Evolutionary conservation across 2,113 vertebrate genomes (phyloP).

Genomic region (Conger conger): DNA sequence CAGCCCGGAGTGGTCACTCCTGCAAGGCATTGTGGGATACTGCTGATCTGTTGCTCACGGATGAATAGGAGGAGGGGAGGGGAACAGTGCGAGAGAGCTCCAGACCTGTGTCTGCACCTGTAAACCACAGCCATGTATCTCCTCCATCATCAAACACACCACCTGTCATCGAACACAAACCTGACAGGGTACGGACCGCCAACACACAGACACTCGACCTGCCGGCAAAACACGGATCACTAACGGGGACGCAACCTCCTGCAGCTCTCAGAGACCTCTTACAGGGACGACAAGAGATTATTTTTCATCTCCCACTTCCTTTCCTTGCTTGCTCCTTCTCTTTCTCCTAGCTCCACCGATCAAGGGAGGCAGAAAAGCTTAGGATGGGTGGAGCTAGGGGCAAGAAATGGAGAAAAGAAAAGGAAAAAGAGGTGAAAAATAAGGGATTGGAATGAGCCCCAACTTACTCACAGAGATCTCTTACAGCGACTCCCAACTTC

Average conservation of each 20-base stretch:
- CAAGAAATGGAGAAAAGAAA: too few relatives aligned
- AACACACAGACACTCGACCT: not conserved
- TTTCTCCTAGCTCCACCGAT: too few relatives aligned
- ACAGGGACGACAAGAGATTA: not conserved
- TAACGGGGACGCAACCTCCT: not conserved
- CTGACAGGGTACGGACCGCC: not conserved
- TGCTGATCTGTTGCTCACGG: not conserved
- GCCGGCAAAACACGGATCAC: not conserved
- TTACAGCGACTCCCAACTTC: not conserved
- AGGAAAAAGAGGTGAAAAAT: too few relatives aligned
- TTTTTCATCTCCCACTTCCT: too few relatives aligned
- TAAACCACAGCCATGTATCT: not conserved
- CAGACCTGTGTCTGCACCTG: slow-evolving; percentile 2
- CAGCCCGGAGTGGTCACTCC: not conserved
- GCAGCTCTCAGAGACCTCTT: not conserved
- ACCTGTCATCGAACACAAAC: not conserved
- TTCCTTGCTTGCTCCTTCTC: too few relatives aligned
- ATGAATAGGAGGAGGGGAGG: not conserved
- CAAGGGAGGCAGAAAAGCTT: too few relatives aligned
- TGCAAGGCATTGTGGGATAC: not conserved
- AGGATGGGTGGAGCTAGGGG: too few relatives aligned
- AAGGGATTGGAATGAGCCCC: too few relatives aligned
- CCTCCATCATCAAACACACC: slow-evolving; percentile 3
- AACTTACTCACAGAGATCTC: not conserved
- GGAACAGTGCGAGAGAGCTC: not conserved